phyloP scores from a whole-genome alignment of 1,140 invertebrate genomes.

The Trialeurodes vaporariorum region DNA sequence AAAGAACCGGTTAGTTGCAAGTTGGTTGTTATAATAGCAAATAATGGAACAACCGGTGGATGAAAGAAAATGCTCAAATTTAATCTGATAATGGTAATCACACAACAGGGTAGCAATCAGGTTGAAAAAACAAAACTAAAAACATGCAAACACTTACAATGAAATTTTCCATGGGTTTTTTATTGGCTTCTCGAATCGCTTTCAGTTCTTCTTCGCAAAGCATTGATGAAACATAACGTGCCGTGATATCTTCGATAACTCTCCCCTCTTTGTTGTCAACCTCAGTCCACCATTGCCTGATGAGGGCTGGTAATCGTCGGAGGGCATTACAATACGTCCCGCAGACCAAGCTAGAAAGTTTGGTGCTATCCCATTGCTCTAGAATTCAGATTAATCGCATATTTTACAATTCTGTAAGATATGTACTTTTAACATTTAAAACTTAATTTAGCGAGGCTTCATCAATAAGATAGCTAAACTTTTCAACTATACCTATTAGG shows the following conservation, averaged over 20 bases:
- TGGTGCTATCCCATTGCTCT: constrained; percentile 33
- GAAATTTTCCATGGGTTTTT: constrained; percentile 51
- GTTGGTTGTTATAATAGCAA: too few species aligned
- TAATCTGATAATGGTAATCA: constrained; percentile 4
- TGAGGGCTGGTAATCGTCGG: constrained; percentile 57
- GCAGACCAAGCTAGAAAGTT: constrained; percentile 50
- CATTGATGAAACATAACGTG: constrained; percentile 54
- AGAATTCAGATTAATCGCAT: not conserved
- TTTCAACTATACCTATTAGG: too few species aligned
- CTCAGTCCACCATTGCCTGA: constrained; percentile 65
- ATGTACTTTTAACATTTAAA: too few species aligned
- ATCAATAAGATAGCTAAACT: too few species aligned
- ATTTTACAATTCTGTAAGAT: too few species aligned
- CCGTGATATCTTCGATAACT: constrained; percentile 63
- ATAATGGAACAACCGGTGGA: too few species aligned
- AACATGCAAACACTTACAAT: constrained; percentile 38
- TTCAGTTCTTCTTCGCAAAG: constrained; percentile 58
- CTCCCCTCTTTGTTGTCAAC: constrained; percentile 50
- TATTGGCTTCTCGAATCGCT: constrained; percentile 38
- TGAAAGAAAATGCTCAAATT: too few species aligned
- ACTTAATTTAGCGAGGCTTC: too few species aligned
- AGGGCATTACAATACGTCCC: constrained; percentile 51
- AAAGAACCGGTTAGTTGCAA: too few species aligned
- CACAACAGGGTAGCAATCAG: constrained; percentile 5
- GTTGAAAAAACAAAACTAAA: constrained; percentile 3